Conservation (phyloP, 2,797 vertebrate species). For the Pristis pectinata region DNA sequence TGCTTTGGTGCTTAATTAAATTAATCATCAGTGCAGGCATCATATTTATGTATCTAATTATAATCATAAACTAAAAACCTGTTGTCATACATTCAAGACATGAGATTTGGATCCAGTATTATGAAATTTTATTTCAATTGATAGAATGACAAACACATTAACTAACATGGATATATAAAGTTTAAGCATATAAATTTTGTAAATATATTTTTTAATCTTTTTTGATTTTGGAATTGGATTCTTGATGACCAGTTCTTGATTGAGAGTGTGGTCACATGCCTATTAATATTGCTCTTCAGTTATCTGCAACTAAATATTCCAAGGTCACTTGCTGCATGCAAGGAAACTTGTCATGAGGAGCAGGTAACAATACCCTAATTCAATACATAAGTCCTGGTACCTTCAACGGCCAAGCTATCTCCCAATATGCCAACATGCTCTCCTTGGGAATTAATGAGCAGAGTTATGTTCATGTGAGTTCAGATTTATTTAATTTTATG, state of each 20-base stretch:
- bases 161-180: neutral
- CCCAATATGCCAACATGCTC: neutral
- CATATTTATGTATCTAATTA: neutral
- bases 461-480: neutral
- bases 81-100: neutral
- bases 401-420: neutral
- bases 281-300: neutral
- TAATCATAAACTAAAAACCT: conserved; percentile 5
- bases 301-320: neutral
- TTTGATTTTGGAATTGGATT: neutral
- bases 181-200: neutral
- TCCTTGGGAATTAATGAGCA: neutral
- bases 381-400: neutral
- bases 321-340: neutral
- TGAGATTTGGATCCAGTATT: conserved; percentile 13
- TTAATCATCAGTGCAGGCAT: neutral
- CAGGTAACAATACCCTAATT: neutral
- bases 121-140: neutral
- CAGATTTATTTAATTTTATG: neutral
- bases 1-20: neutral
- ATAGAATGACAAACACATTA: neutral
- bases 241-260: neutral
- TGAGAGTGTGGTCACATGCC: neutral
- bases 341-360: neutral
- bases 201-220: neutral